Conservation (phyloP, 2,113 vertebrate species). For the Peromyscus polionotus region DNA sequence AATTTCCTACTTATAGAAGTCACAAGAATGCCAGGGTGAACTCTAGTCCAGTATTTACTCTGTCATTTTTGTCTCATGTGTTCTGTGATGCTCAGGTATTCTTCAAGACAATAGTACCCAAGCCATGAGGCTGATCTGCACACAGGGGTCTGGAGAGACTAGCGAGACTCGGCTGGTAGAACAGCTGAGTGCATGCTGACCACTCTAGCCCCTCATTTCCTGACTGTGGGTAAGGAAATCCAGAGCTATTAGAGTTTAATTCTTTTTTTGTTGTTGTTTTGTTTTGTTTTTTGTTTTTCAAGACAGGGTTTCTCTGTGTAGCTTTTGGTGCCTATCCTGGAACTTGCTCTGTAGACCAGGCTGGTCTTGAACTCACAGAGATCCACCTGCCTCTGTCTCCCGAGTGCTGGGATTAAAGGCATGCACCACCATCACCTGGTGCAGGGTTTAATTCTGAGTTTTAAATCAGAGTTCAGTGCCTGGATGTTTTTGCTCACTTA, state of each 20-base stretch:
- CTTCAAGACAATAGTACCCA: neutral
- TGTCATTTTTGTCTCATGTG: slow-evolving; percentile 13
- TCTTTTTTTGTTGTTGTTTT: neutral
- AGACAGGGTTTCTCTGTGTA: no score
- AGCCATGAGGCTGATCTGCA: neutral
- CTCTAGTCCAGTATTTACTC: neutral
- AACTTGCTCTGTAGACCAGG: no score
- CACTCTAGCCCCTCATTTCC: neutral
- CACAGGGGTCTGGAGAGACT: neutral
- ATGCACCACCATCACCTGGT: no score
- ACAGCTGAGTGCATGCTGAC: neutral
- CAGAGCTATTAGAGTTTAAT: neutral
- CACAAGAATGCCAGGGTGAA: neutral
- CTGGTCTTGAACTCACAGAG: no score
- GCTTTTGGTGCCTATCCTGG: no score
- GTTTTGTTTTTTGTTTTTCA: no score
- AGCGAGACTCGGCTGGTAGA: neutral
- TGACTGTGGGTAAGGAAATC: neutral
- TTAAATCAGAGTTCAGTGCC: neutral
- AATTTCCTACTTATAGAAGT: slow-evolving; percentile 16
- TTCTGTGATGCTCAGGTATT: neutral
- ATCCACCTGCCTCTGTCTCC: no score
- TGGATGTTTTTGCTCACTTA: neutral
- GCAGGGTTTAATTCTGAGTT: neutral
- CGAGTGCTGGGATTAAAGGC: no score